Evolutionary conservation across 1,140 invertebrate genomes (phyloP).

Genomic region (Caerostris extrusa): DNA sequence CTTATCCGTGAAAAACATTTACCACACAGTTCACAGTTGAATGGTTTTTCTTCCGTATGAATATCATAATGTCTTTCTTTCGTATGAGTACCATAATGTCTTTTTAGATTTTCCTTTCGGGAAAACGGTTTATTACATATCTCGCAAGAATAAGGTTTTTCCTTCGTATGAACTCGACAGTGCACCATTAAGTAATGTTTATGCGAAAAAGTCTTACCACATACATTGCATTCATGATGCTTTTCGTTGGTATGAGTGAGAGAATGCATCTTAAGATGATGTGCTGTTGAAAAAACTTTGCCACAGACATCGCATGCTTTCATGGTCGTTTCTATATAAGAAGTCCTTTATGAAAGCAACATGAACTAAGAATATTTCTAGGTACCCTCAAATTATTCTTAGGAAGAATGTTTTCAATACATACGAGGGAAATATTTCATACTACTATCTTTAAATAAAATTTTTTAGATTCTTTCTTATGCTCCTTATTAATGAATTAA

Average conservation of each 20-base stretch:
- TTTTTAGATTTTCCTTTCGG: neutral
- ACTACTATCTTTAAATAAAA: too few relatives aligned
- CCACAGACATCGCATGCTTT: neutral
- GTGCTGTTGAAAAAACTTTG: neutral
- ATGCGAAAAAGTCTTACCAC: neutral
- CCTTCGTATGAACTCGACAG: neutral
- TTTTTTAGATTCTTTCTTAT: too few relatives aligned
- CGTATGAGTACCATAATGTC: neutral
- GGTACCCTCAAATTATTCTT: too few relatives aligned
- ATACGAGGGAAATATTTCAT: too few relatives aligned
- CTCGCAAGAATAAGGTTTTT: constrained; percentile 11
- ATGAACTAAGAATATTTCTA: too few relatives aligned
- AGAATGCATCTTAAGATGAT: neutral
- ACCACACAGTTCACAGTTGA: neutral
- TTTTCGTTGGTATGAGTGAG: neutral
- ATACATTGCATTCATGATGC: neutral
- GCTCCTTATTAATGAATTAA: too few relatives aligned
- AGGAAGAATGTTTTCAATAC: too few relatives aligned
- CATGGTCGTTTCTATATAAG: too few relatives aligned
- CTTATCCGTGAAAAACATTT: neutral
- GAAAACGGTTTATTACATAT: neutral
- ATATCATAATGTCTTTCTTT: neutral
- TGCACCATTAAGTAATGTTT: neutral
- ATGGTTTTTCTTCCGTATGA: neutral
- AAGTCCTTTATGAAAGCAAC: too few relatives aligned